phyloP scores from a whole-genome alignment of 2,113 vertebrate genomes.

The Eulacestoma nigropectus region DNA sequence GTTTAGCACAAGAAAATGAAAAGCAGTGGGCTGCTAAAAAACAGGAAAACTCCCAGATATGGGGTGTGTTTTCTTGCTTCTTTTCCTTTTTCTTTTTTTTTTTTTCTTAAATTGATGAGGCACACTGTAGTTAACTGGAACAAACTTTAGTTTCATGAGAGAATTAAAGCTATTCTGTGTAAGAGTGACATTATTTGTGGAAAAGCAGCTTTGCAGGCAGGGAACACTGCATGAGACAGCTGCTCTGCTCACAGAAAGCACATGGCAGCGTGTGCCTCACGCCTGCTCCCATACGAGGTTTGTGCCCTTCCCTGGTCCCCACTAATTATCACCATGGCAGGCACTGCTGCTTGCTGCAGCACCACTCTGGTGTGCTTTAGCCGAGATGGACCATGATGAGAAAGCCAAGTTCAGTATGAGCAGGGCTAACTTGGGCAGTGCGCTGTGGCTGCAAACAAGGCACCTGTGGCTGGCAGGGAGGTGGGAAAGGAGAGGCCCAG shows the following conservation, averaged over 20 bases:
- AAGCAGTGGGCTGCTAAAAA: background rate
- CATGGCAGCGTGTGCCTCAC: accelerated
- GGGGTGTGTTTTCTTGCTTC: accelerated
- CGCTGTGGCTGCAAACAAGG: accelerated
- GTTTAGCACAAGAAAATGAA: background rate
- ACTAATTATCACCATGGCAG: accelerated
- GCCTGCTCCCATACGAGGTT: accelerated
- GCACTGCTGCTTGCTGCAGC: background rate
- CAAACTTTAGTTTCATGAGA: background rate
- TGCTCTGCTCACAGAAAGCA: background rate
- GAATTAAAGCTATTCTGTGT: background rate
- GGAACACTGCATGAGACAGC: background rate
- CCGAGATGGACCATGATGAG: too few relatives aligned
- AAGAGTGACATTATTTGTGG: background rate
- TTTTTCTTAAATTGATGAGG: background rate
- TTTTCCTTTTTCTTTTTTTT: background rate
- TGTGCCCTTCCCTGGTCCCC: background rate
- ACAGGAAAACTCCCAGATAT: background rate
- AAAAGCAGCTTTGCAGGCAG: background rate
- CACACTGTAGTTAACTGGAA: background rate
- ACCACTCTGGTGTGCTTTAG: background rate
- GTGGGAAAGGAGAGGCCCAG: background rate
- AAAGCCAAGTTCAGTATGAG: background rate
- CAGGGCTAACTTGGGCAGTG: accelerated
- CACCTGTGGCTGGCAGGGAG: accelerated